phyloP scores from a whole-genome alignment of 2,113 vertebrate genomes.

The Hiodon alosoides region DNA sequence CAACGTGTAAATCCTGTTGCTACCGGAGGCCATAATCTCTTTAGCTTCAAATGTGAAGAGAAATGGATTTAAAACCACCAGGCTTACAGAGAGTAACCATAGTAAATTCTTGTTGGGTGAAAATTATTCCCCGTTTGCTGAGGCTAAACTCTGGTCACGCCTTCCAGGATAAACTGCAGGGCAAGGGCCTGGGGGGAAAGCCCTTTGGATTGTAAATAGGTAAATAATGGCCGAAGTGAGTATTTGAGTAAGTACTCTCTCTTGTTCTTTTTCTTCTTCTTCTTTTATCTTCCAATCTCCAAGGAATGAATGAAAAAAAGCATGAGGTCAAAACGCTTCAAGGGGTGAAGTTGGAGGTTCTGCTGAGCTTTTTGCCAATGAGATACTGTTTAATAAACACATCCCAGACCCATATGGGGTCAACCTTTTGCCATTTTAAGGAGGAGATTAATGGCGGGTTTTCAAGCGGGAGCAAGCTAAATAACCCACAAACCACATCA shows the following conservation, averaged over 20 bases:
- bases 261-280: not conserved
- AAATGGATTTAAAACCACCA: slow-evolving; percentile 39
- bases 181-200: slow-evolving; percentile 21
- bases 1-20: slow-evolving; percentile 26
- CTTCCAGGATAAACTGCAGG: slow-evolving; percentile 35
- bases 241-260: slow-evolving; percentile 18
- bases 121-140: slow-evolving; percentile 42
- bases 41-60: slow-evolving; percentile 28
- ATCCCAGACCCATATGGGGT: not conserved
- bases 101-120: slow-evolving; percentile 36
- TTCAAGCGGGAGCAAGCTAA: not conserved
- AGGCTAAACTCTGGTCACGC: slow-evolving; percentile 38
- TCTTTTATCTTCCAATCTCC: slow-evolving; percentile 16
- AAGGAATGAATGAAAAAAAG: not conserved
- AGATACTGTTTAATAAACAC: not conserved
- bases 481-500: slow-evolving; percentile 12
- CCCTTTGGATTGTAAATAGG: slow-evolving; percentile 26
- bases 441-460: not conserved
- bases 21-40: slow-evolving; percentile 20
- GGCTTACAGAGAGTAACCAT: slow-evolving; percentile 34
- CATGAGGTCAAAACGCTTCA: not conserved
- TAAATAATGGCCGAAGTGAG: slow-evolving; percentile 37
- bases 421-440: not conserved
- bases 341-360: not conserved
- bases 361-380: not conserved